phyloP scores from a whole-genome alignment of 1,140 invertebrate genomes.

The Cardiocondyla obscurior region DNA sequence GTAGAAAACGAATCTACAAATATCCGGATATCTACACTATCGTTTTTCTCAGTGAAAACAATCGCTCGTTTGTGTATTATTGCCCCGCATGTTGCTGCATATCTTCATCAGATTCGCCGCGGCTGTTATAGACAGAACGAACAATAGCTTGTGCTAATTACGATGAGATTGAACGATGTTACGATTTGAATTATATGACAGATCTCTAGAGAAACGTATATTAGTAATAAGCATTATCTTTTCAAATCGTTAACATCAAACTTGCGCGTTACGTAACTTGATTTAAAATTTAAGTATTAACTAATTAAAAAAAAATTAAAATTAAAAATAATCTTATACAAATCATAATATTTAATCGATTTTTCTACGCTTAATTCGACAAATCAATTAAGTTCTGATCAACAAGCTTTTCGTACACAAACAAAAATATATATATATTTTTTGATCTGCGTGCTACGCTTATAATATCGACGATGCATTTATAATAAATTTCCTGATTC shows the following conservation, averaged over 20 bases:
- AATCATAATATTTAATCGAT: too few species aligned
- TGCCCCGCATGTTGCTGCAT: neutral
- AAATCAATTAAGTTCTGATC: neutral
- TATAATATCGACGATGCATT: neutral
- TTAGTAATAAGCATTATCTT: neutral
- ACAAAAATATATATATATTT: neutral
- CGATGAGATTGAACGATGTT: conserved; percentile 6
- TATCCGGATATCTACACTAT: neutral
- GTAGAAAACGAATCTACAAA: conserved; percentile 9
- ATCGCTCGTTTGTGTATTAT: conserved; percentile 8
- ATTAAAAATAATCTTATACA: too few species aligned
- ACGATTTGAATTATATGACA: neutral
- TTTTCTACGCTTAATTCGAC: neutral
- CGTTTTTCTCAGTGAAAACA: conserved; percentile 30
- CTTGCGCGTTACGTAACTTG: neutral
- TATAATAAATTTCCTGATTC: neutral
- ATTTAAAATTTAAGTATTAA: neutral
- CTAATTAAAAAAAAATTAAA: neutral
- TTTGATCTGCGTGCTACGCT: neutral
- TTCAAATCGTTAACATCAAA: neutral
- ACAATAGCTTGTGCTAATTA: conserved; percentile 28
- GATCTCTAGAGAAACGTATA: neutral
- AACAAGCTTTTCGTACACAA: neutral
- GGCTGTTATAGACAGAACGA: conserved; percentile 1
- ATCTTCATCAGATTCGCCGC: conserved; percentile 11